A percentile compares a stretch with the other conserved stretches of the same genome.
phyloP scores from a whole-genome alignment of 2,888 invertebrate genomes.

The Epirrita christyi region DNA sequence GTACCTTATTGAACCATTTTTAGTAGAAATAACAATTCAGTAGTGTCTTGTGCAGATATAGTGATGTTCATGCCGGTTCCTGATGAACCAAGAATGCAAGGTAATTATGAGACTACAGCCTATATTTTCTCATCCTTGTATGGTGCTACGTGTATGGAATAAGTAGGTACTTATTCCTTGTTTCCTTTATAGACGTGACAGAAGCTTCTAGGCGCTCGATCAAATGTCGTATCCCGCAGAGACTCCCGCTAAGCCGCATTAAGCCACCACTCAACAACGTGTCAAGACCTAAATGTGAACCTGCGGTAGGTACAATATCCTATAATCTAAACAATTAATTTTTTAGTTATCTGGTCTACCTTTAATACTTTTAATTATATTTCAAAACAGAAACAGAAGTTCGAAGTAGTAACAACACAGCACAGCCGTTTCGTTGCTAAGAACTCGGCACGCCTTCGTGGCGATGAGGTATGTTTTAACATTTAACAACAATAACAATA shows the following conservation, averaged over 20 bases:
- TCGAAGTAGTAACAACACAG: conserved; percentile 33
- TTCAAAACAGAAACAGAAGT: conserved; percentile 38
- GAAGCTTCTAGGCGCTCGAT: conserved; percentile 37
- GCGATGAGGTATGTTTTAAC: conserved; percentile 42
- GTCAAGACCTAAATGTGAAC: conserved; percentile 45
- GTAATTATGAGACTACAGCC: conserved; percentile 19
- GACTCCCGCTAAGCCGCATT: conserved; percentile 45
- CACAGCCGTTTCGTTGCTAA: conserved; percentile 35
- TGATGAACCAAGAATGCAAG: conserved; percentile 48
- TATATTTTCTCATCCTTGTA: too few species aligned
- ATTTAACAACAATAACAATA: too few species aligned
- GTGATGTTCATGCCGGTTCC: conserved; percentile 47
- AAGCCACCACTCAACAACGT: conserved; percentile 29
- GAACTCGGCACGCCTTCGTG: conserved; percentile 33
- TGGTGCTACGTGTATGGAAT: too few species aligned
- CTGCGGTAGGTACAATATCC: conserved; percentile 33
- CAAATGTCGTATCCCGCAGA: conserved; percentile 66
- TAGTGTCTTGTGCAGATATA: conserved; percentile 19
- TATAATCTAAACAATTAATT: conserved; percentile 11
- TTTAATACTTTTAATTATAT: too few species aligned
- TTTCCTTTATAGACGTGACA: conserved; percentile 41
- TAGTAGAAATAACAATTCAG: conserved; percentile 4
- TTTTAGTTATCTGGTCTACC: too few species aligned
- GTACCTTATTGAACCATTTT: conserved; percentile 19
- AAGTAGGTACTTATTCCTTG: neutral